Evolutionary conservation across 2,113 vertebrate species (phyloP), one percentile per base, ranked within the genome.

Genomic region (Erythrolamprus reginae): DNA sequence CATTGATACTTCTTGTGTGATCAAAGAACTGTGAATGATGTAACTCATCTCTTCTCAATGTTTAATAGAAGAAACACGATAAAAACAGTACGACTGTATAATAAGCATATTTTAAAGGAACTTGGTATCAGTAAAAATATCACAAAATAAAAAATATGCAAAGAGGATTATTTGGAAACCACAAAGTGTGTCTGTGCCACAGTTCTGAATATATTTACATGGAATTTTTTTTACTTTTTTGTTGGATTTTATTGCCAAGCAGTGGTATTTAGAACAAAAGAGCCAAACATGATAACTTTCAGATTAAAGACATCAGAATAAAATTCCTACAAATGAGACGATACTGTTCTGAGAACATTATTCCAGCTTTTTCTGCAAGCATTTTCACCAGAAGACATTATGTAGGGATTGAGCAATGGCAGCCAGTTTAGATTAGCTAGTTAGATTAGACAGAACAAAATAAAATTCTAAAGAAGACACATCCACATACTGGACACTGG

Each of bases 401-500:
- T 82, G 42, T 26, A 92, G 91, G 58, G 90, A 89, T 26, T 91
- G 21, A 90, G 61, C 55, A 89, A 89, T 26, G 90, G 23, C 89
- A 70, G 84, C 10, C n/a, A 93, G 90, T 56, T 83, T 91, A 19
- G 17, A 58, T 94, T 86, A 89, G 51, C 93, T 93, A 91, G 93
- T 96, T 95, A 92, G 86, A 92, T n/a, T n/a, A 92, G 89, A 45
- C 47, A 0, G 0, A 77, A 86, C 93, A 58, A 91, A 92, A 91
- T 85, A 55, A 15, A 42, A 84, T 65, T 4, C 56, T 90, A 61
- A 85, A 93, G 95, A 94, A 92, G 93, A 92, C 88, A 92, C 91
- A 38, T 90, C 93, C 94, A 92, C 93, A 94, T 89, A 87, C 87
- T 13, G 50, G 90, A 96, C 92, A 77, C 88, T 82, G 48, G 91